Base-by-base conservation (phyloP, 1,140 invertebrate species). In the Pemphigus obesinymphae region DNA sequence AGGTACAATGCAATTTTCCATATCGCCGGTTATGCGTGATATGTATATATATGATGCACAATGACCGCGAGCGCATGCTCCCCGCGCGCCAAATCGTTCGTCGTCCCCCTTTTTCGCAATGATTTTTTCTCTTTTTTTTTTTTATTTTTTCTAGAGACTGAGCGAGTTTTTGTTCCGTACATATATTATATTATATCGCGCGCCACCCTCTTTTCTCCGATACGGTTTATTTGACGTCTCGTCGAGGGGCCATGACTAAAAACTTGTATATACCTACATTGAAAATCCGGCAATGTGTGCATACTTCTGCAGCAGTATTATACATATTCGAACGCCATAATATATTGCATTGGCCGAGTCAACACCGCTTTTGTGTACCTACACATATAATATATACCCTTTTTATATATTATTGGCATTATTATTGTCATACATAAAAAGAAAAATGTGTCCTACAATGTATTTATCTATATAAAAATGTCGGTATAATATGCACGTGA, bases 201-300 rank as follows among this genome's bases (percentile, higher is more conserved):
- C n/a, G 20, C 63, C n/a, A n/a, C 63, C 68, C 17, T 45, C 68
- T 17, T 20, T 45, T 17, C 43, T 29, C 23, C 15, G 43, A 43
- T 8, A 29, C 20, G 10, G 11, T 37, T 26, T 72, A 10, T 45
- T 23, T 40, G 34, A 40, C 34, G 37, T 31, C 50, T 31, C 70
- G 17, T 73, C 45, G 70, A 70, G 66, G 66, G 66, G 37, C 66
- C 23, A 37, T 70, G 66, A 70, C 66, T 70, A 70, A 70, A 45
- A 58, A 13, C 15, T 15, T 6, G 11, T 58, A 23, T 3, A 2
- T 55, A 31, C 20, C n/a, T n/a, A n/a, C n/a, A n/a, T n/a, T n/a
- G n/a, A n/a, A n/a, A n/a, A n/a, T n/a, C n/a, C n/a, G n/a, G 55
- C 23, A 26, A 2, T 17, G 6, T 37, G 20, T n/a, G 7, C 26